Evolutionary conservation across 2,888 invertebrate species (phyloP).

Genomic region (Agrenia bidenticulata): DNA sequence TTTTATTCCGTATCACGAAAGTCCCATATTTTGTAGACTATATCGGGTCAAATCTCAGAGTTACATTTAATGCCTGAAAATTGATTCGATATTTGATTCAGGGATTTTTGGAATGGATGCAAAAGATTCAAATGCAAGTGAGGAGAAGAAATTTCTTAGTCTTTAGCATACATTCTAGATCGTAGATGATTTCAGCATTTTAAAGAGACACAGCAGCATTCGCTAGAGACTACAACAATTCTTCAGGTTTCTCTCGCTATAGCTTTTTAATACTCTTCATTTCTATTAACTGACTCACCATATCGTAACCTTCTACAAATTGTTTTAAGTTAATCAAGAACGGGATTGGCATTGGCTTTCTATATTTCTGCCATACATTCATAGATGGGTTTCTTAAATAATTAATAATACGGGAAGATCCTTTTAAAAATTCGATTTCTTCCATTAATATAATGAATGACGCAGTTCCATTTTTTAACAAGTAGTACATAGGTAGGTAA

Average conservation of each 20-base stretch:
- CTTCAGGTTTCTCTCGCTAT: conserved; percentile 17
- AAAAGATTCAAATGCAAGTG: background rate
- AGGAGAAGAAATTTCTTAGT: background rate
- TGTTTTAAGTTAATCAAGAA: conserved; percentile 8
- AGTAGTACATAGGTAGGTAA: no score
- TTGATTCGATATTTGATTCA: background rate
- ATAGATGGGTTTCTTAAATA: background rate
- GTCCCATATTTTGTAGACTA: background rate
- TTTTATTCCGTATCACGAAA: background rate
- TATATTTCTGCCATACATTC: background rate
- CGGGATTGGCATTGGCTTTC: conserved; percentile 4
- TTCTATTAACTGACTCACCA: conserved; percentile 9
- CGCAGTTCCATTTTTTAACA: no score
- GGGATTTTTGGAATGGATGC: background rate
- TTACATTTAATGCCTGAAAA: background rate
- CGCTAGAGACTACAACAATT: conserved; percentile 15
- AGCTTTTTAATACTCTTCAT: conserved; percentile 3
- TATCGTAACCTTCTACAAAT: conserved; percentile 7
- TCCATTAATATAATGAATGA: no score
- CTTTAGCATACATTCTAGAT: conserved; percentile 7
- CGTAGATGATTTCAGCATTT: conserved; percentile 13
- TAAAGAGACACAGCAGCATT: conserved; percentile 12
- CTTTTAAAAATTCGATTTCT: no score
- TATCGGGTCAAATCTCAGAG: background rate
- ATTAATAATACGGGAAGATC: no score